Evolutionary conservation across 1,140 invertebrate genomes (phyloP).

Genomic region (Lycorma delicatula): DNA sequence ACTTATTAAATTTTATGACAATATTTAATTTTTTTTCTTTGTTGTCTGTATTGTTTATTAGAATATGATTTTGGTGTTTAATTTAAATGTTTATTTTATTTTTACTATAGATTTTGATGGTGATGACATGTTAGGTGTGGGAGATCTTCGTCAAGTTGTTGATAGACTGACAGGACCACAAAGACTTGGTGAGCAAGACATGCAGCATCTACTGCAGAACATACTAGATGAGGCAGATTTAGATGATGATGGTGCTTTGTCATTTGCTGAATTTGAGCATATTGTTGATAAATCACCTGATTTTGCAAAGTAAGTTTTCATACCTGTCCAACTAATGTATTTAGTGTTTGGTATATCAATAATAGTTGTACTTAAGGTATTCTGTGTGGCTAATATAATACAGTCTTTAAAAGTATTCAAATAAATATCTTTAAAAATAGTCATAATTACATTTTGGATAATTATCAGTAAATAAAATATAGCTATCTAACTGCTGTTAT

Average conservation of each 20-base stretch:
- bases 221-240: slow-evolving; percentile 83
- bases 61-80: background rate
- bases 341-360: too few relatives aligned
- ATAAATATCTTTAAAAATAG: too few relatives aligned
- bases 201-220: slow-evolving; percentile 61
- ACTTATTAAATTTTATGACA: too few relatives aligned
- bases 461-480: too few relatives aligned
- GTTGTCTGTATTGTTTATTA: too few relatives aligned
- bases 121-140: slow-evolving; percentile 78
- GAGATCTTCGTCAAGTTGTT: slow-evolving; percentile 62
- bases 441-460: too few relatives aligned
- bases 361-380: too few relatives aligned
- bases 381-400: too few relatives aligned
- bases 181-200: slow-evolving; percentile 55
- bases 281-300: slow-evolving; percentile 88
- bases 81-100: slow-evolving; percentile 22
- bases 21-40: too few relatives aligned
- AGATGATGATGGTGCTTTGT: slow-evolving; percentile 83
- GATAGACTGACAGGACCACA: slow-evolving; percentile 58
- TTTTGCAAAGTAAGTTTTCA: slow-evolving; percentile 64
- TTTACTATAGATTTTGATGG: slow-evolving; percentile 76
- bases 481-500: too few relatives aligned
- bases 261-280: slow-evolving; percentile 92
- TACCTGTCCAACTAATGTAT: background rate
- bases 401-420: too few relatives aligned